Evolutionary conservation across 2,888 invertebrate genomes (phyloP).

Genomic region (Andrena flavipes): DNA sequence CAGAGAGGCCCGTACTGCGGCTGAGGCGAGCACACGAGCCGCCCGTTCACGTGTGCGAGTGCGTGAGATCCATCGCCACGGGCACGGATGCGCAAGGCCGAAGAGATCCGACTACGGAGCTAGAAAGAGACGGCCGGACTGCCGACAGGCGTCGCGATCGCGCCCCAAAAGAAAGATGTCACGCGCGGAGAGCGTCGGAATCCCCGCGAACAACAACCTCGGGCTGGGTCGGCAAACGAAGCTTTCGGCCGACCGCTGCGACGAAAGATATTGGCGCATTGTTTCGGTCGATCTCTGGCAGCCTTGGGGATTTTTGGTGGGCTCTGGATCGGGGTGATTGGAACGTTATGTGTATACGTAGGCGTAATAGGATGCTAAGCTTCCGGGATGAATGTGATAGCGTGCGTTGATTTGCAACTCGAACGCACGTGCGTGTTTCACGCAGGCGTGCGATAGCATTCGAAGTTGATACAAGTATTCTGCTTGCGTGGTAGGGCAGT

Average conservation of each 20-base stretch:
- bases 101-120: neutral
- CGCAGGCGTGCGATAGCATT: too few relatives aligned
- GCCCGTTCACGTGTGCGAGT: conserved; percentile 4
- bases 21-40: conserved; percentile 22
- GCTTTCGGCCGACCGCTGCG: neutral
- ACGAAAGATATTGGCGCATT: neutral
- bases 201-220: conserved; percentile 11
- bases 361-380: neutral
- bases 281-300: neutral
- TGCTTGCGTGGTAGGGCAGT: too few relatives aligned
- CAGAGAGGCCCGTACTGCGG: conserved; percentile 49
- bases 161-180: neutral
- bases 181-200: conserved; percentile 1
- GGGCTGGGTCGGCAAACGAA: neutral
- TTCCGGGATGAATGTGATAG: neutral
- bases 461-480: too few relatives aligned
- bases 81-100: neutral
- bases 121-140: neutral
- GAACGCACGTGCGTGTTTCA: neutral
- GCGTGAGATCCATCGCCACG: neutral
- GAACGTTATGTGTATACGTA: neutral
- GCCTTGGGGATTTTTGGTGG: neutral
- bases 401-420: neutral
- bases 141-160: neutral
- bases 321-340: too few relatives aligned